These are phyloP conservation scores for Dorcus parallelipipedus DNA, from an alignment of 2,888 invertebrate genomes.

Conservation along the genomic window DNA sequence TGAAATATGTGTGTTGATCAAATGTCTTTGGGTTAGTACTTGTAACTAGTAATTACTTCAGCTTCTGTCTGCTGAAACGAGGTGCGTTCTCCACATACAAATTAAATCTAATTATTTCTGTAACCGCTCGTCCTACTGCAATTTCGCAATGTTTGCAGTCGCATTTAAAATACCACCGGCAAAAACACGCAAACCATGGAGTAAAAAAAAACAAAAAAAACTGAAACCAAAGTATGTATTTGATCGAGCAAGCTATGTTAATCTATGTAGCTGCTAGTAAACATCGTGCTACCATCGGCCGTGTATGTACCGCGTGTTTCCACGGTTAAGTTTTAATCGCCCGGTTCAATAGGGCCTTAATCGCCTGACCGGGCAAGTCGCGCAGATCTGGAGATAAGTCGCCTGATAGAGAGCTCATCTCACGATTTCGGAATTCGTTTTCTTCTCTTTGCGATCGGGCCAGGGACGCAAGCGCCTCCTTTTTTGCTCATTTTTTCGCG, in stretches of 20 bases:
- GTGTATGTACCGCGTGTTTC: neutral
- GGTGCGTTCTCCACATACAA: too few species aligned
- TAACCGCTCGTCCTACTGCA: too few species aligned
- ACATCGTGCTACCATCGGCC: neutral
- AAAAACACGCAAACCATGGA: neutral
- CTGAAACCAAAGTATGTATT: neutral
- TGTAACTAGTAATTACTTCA: too few species aligned
- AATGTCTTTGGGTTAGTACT: too few species aligned
- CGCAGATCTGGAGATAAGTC: slow-evolving; percentile 30
- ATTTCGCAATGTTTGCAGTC: neutral
- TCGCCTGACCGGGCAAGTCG: slow-evolving; percentile 19
- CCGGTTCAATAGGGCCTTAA: slow-evolving; percentile 10
- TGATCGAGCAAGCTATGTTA: neutral
- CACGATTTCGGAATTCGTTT: slow-evolving; percentile 33
- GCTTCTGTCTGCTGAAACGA: too few species aligned
- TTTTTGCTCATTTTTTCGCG: slow-evolving; percentile 19
- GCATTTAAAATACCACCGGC: neutral
- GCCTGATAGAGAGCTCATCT: slow-evolving; percentile 34
- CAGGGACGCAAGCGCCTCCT: slow-evolving; percentile 6
- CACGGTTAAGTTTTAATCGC: neutral
- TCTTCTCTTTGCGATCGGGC: slow-evolving; percentile 13
- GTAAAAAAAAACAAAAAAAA: neutral
- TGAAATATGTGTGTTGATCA: too few species aligned
- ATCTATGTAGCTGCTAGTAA: slow-evolving; percentile 1
- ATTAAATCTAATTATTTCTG: too few species aligned